Evolutionary conservation across 2,888 invertebrate species (phyloP), one percentile per base, ranked within the genome.

Genomic region (Chrysolina oricalcia): DNA sequence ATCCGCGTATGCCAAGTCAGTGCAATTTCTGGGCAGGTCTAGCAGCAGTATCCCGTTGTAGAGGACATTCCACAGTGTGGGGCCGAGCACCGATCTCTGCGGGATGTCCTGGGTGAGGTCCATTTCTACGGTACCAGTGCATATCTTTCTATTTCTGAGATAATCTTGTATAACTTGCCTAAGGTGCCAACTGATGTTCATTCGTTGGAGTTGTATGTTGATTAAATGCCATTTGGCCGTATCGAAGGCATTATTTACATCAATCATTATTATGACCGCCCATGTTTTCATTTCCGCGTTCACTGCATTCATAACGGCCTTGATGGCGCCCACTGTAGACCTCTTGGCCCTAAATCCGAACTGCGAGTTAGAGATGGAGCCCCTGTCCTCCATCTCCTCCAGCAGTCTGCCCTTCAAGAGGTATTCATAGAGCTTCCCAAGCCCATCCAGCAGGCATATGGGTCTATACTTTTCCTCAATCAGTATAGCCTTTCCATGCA

Each of bases 261-360:
- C 43, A 2, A 43, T 43, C 43, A 50, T 50, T 17, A 50, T 2
- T 15, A 50, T 50, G 6, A n/a, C 48, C n/a, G 4, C 43, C 43
- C 43, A 43, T 43, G 10, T 50, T 50, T 50, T 17, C 17, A 2
- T 43, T 43, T 8, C 48, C n/a, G 9, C 23, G 3, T 50, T 64
- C 6, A 43, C 73, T 6, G 43, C n/a, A 4, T 41, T 21, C 13
- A 56, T 53, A 17, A 73, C 74, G 50, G 27, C 21, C 50, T 46
- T 35, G 15, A 65, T 41, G 2, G 72, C 76, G 10, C 70, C 27
- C 3, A 73, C 41, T n/a, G 70, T 70, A 3, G 73, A 73, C n/a
- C 66, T 56, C n/a, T 65, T 50, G 9, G 27, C 35, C 15, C 64
- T 23, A 46, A 72, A 75, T 19, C 76, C 76, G 27, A 63, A 76